Base-by-base conservation (phyloP, 2,113 vertebrate genomes). In the Petromus typicus region DNA sequence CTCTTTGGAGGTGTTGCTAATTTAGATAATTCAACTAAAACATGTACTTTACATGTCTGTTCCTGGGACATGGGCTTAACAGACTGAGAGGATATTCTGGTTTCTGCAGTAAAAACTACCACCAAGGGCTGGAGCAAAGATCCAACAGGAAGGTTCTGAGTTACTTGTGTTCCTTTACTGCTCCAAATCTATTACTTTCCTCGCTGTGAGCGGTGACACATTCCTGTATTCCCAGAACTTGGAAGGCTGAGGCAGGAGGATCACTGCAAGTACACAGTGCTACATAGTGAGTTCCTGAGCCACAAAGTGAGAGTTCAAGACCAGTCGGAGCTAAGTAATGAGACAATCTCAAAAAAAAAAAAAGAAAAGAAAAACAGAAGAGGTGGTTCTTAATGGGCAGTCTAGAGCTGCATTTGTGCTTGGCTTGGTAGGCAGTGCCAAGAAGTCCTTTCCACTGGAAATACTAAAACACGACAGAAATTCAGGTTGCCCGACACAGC, bases 21-120 rank as follows among this genome's bases (percentile, higher is more conserved):
- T 69, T 66, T n/a, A 87, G 43, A 54, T 79, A 86, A 96, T 45
- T 32, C 54, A 69, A 61, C 27, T 54, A 78, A 92, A 89, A 57
- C 51, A 76, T 25, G 34, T 59, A 45, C 32, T 18, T 16, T 81
- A 27, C 56, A 23, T 45, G 61, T 82, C 85, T 93, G 18, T 84
- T 71, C 40, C 73, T 67, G 63, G 37, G 61, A 27, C 6, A 57
- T 12, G 7, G 25, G 25, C 57, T 86, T 82, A 67, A 64, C 5
- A 56, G 66, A 66, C 20, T 78, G 27, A 94, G 51, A 89, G 43
- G 23, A 43, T 40, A 18, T 75, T 86, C 59, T 59, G 43, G 45
- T 83, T 23, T 84, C 89, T 89, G 40, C 27, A 17, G 43, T 75
- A 48, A 91, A 8, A 80, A 43, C 48, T 79, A 30, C 18, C 75